Conservation (phyloP, 2,888 invertebrate species). For the Cynaeus angustus region DNA sequence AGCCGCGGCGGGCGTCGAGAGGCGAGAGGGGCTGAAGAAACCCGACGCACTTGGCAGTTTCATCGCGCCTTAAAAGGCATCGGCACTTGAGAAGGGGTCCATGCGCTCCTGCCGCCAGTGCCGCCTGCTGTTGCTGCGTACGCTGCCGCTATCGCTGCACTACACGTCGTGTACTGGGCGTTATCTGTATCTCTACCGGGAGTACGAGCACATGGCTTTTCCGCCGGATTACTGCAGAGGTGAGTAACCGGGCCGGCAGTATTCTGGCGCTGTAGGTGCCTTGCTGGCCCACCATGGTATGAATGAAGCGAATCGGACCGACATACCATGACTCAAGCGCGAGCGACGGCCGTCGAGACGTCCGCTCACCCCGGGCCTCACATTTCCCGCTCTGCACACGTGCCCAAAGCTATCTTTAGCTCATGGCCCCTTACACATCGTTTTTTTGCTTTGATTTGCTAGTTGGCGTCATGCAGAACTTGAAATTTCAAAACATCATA, state of each 20-base stretch:
- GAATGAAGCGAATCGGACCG: conserved; percentile 34
- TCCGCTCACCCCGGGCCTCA: conserved; percentile 55
- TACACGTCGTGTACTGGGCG: conserved; percentile 34
- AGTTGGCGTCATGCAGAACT: conserved; percentile 52
- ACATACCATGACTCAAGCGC: conserved; percentile 56
- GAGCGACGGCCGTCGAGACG: conserved; percentile 57
- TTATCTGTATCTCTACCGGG: conserved; percentile 51
- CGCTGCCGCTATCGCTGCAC: conserved; percentile 48
- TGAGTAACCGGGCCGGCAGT: conserved; percentile 64
- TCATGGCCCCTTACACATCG: conserved; percentile 68
- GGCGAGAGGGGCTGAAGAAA: conserved; percentile 62
- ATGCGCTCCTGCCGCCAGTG: conserved; percentile 59
- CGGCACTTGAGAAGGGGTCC: conserved; percentile 71
- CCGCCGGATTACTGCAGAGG: conserved; percentile 63
- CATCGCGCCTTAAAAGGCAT: conserved; percentile 72
- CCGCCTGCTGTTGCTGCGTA: conserved; percentile 43
- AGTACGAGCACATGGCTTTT: conserved; percentile 64
- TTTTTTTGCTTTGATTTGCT: conserved; percentile 61
- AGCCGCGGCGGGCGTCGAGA: conserved; percentile 39
- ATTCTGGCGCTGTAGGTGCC: conserved; percentile 13
- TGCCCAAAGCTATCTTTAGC: conserved; percentile 72
- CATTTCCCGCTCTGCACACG: conserved; percentile 65
- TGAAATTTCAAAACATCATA: conserved; percentile 47
- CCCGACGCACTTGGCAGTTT: conserved; percentile 70
- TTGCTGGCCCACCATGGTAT: conserved; percentile 36